These are phyloP conservation scores for Chironomus riparius DNA, from an alignment of 2,888 invertebrate genomes.

Conservation along the genomic window DNA sequence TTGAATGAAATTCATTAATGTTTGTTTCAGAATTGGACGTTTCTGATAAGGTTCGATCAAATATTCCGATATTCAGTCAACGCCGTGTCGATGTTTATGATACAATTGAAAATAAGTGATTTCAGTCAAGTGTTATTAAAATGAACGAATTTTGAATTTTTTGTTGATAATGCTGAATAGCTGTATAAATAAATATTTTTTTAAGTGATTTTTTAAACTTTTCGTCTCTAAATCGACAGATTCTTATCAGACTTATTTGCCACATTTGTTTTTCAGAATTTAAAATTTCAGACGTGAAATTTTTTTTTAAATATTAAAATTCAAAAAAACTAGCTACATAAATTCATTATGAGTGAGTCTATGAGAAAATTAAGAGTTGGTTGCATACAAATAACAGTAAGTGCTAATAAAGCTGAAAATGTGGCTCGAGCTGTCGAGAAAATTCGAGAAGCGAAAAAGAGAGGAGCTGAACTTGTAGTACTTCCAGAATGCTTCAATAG, in stretches of 20 bases:
- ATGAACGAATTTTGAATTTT: too few species aligned
- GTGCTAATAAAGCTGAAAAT: conserved; percentile 65
- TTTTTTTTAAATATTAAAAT: too few species aligned
- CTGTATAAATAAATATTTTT: too few species aligned
- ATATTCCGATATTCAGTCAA: conserved; percentile 73
- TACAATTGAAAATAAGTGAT: conserved; percentile 14
- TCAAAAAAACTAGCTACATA: too few species aligned
- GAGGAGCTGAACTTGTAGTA: conserved; percentile 54
- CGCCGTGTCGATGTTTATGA: conserved; percentile 67
- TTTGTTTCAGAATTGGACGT: conserved; percentile 55
- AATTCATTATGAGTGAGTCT: background rate
- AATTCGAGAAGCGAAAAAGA: conserved; percentile 59
- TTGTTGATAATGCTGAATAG: too few species aligned
- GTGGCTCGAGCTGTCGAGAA: conserved; percentile 61
- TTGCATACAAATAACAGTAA: conserved; percentile 63
- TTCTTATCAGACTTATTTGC: too few species aligned
- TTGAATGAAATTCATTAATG: background rate
- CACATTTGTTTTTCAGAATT: too few species aligned
- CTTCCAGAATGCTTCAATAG: conserved; percentile 90
- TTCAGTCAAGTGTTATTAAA: too few species aligned
- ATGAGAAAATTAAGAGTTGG: background rate
- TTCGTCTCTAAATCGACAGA: too few species aligned
- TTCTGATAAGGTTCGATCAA: conserved; percentile 66
- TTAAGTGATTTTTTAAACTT: too few species aligned
- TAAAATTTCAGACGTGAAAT: too few species aligned